phyloP scores from a whole-genome alignment of 2,797 vertebrate species.

The Pantherophis vulpinus region DNA sequence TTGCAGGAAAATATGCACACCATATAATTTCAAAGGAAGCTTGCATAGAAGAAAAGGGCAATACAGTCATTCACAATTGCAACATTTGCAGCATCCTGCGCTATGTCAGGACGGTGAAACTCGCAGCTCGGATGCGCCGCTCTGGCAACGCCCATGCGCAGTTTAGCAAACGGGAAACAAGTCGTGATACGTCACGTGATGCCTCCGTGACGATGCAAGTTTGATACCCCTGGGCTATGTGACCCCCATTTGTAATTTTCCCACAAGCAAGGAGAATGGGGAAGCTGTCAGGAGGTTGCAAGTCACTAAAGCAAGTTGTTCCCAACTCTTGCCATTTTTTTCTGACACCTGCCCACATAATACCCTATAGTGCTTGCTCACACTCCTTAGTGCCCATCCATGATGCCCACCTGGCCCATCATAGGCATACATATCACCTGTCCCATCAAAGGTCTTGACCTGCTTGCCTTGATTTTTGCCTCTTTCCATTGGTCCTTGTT shows the following conservation, averaged over 20 bases:
- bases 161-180: too few relatives aligned
- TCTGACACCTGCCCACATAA: neutral
- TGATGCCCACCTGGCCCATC: neutral
- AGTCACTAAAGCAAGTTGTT: neutral
- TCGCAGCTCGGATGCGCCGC: rapidly evolving
- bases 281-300: neutral
- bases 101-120: neutral
- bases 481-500: neutral
- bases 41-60: neutral
- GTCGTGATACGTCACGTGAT: too few relatives aligned
- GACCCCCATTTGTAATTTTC: neutral
- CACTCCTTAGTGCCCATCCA: neutral
- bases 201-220: too few relatives aligned
- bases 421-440: neutral
- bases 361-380: neutral
- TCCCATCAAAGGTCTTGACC: neutral
- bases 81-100: neutral
- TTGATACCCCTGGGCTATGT: neutral
- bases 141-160: too few relatives aligned
- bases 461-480: neutral
- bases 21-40: neutral
- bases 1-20: neutral
- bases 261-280: neutral
- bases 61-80: neutral
- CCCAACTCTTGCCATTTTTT: neutral